Base-by-base conservation (phyloP, 2,888 invertebrate genomes). In the Hipparchia sbordonii region DNA sequence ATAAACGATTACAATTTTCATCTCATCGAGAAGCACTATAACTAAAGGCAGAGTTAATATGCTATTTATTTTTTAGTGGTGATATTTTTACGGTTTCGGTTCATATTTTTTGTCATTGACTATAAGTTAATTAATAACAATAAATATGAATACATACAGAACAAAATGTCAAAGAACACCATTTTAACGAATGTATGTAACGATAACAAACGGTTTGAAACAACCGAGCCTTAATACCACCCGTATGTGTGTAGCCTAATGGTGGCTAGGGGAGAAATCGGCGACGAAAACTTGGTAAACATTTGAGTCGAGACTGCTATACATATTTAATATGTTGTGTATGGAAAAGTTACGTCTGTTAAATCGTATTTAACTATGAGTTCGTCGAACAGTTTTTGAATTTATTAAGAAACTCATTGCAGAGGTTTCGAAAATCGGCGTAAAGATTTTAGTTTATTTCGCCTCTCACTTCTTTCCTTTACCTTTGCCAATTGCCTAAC, bases 231-330 rank as follows among this genome's bases (percentile, higher is more conserved):
- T 39, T 39, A 39, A 65, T 54, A 56, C 39, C 54, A 39, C 61
- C 61, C 13, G 61, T 69, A 23, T 69, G 60, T 33, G 23, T 52
- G 13, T 68, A 70, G 61, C 67, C 67, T 73, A 71, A 70, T 70
- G 66, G 72, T 68, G 73, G 74, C 77, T 76, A 78, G 77, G 80
- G 78, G 77, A 75, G 81, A 81, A 81, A 77, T 77, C 75, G 73
- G 81, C 83, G 79, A 82, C 81, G 80, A 86, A 81, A 82, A 87
- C 84, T 87, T 85, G 80, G 89, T 87, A 90, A 90, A 90, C 88
- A 90, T 88, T 86, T 83, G 84, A 86, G 85, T 82, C 84, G 85
- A 81, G 80, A 76, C 77, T 77, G 78, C 78, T 80, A 77, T 80
- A 77, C 76, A 74, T 79, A 77, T 76, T 79, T 75, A 67, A 70